These are phyloP conservation scores for Xenotilapia longispinis DNA, from an alignment of 2,113 vertebrate genomes.

Conservation along the genomic window DNA sequence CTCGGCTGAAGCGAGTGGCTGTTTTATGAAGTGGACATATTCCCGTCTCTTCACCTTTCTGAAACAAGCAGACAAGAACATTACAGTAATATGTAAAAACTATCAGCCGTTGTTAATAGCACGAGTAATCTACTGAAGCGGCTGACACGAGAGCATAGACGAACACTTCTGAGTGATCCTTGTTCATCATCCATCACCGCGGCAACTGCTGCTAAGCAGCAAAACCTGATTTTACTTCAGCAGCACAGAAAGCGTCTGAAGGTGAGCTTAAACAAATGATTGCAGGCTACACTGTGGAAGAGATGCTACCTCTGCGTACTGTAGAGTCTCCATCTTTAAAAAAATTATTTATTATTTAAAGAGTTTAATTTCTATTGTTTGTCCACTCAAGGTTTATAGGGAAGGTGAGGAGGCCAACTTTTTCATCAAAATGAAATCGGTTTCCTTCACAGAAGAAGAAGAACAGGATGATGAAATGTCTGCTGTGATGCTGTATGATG, in stretches of 20 bases:
- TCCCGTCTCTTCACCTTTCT: accelerated
- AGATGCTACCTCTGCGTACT: accelerated
- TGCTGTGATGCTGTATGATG: neutral
- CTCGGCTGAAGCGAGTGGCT: accelerated
- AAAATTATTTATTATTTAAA: neutral
- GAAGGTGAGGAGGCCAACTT: neutral
- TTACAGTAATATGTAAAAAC: neutral
- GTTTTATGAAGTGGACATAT: accelerated
- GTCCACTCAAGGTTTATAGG: neutral
- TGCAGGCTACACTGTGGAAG: neutral
- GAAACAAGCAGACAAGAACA: neutral
- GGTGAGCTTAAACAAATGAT: accelerated
- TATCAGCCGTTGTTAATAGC: accelerated
- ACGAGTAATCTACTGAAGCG: accelerated
- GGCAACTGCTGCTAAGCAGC: accelerated
- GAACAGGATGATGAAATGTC: neutral
- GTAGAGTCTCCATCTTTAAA: neutral
- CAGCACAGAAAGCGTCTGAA: neutral
- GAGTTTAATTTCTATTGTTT: neutral
- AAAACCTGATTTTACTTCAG: accelerated
- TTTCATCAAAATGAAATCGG: accelerated
- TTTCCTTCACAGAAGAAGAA: neutral
- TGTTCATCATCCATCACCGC: neutral
- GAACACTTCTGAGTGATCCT: neutral
- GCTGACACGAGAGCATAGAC: accelerated